These are phyloP conservation scores for Oxystoma pomonae DNA, from an alignment of 2,888 invertebrate genomes.

Conservation along the genomic window DNA sequence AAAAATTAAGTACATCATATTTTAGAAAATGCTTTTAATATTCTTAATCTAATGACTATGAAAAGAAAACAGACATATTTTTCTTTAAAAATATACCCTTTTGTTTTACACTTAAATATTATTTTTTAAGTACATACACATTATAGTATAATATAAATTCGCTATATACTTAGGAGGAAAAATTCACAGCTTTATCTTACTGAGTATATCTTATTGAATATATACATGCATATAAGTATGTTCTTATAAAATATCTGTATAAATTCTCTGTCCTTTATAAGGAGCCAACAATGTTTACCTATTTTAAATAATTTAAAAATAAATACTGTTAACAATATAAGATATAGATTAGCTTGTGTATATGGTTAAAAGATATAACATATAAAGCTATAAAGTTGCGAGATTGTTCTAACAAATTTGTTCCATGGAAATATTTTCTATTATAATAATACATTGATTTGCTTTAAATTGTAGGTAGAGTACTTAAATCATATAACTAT, in stretches of 20 bases:
- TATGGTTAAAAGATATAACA: slow-evolving; percentile 2
- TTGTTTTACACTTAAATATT: not conserved
- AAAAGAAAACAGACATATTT: not conserved
- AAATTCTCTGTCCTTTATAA: slow-evolving; percentile 21
- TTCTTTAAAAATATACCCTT: not conserved
- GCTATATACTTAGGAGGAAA: slow-evolving; percentile 23
- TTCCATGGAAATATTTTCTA: not conserved
- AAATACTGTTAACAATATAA: slow-evolving; percentile 38
- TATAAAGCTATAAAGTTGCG: slow-evolving; percentile 7
- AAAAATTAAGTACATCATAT: not conserved
- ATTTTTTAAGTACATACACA: not conserved
- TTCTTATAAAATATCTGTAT: slow-evolving; percentile 16
- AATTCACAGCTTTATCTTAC: slow-evolving; percentile 31
- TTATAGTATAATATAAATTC: slow-evolving; percentile 11
- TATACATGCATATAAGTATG: slow-evolving; percentile 13
- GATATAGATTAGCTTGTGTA: slow-evolving; percentile 15
- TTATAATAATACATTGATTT: no score
- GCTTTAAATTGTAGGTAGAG: no score
- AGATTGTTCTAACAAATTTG: not conserved
- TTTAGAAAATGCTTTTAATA: not conserved
- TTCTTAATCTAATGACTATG: not conserved
- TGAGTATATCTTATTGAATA: slow-evolving; percentile 11
- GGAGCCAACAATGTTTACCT: slow-evolving; percentile 26
- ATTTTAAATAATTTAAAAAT: slow-evolving; percentile 38
- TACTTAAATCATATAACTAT: no score